Evolutionary conservation across 2,113 vertebrate genomes (phyloP).

Genomic region (Mesoclemmys tuberculata): DNA sequence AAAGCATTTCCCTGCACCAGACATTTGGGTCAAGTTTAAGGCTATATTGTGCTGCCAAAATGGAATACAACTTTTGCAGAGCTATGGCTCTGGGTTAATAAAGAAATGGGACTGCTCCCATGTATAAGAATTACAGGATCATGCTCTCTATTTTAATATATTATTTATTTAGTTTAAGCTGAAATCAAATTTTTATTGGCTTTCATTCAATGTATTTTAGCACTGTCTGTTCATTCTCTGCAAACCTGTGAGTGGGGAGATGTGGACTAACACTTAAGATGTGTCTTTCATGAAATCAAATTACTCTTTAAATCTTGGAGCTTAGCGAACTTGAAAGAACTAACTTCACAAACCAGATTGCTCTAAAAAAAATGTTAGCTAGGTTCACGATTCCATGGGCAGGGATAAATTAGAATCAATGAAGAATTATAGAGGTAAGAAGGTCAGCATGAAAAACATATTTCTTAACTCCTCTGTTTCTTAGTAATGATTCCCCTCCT

Average conservation of each 20-base stretch:
- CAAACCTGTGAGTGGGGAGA: neutral
- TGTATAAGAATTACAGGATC: neutral
- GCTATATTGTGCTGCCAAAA: neutral
- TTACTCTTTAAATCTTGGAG: neutral
- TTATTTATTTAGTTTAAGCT: neutral
- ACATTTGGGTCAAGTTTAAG: neutral
- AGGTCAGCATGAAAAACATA: neutral
- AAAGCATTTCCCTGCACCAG: neutral
- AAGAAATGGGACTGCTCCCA: neutral
- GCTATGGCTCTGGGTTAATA: neutral
- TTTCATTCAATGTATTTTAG: neutral
- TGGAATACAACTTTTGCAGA: neutral
- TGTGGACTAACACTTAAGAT: neutral
- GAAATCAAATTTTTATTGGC: neutral
- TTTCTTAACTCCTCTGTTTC: neutral
- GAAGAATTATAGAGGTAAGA: neutral
- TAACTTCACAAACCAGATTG: neutral
- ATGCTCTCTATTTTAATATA: neutral
- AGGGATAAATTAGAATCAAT: neutral
- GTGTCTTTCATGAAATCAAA: neutral
- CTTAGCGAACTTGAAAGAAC: neutral
- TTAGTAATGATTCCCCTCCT: neutral
- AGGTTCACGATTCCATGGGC: neutral
- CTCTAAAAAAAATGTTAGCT: neutral
- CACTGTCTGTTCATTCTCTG: neutral